Percentiles rank a stretch among this genome's conserved stretches.
These are phyloP conservation scores for Eufriesea mexicana DNA, from an alignment of 1,140 invertebrate genomes.

Conservation along the genomic window DNA sequence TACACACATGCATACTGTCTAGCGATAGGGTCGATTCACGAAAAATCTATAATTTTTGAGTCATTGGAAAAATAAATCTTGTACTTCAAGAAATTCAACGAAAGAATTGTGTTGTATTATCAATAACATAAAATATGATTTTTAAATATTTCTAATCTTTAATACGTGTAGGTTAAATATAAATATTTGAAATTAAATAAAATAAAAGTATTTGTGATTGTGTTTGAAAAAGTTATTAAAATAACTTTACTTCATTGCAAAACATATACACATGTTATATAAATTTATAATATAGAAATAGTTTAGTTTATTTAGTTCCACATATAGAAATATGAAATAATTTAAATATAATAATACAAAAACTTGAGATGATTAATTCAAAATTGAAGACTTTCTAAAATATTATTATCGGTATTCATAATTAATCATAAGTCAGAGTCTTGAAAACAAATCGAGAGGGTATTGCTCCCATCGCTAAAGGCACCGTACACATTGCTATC, in stretches of 20 bases:
- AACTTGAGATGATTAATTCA: neutral
- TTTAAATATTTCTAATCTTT: neutral
- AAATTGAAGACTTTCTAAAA: neutral
- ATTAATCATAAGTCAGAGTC: neutral
- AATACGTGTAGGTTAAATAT: neutral
- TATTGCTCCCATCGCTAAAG: slow-evolving; percentile 42
- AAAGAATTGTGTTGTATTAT: neutral
- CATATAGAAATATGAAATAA: neutral
- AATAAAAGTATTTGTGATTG: neutral
- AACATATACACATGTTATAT: too few species aligned
- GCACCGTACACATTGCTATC: slow-evolving; percentile 27
- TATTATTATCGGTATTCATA: neutral
- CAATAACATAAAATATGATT: neutral
- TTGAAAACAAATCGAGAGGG: neutral
- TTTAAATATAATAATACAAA: neutral
- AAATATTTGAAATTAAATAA: neutral
- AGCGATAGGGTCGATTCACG: slow-evolving; percentile 15
- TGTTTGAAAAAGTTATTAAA: too few species aligned
- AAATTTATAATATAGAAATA: neutral
- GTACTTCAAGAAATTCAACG: neutral
- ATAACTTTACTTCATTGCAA: too few species aligned
- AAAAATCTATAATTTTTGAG: neutral
- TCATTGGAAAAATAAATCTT: neutral
- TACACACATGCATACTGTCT: slow-evolving; percentile 13
- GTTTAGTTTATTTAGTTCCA: neutral